Conservation (phyloP, 2,113 vertebrate species). For the Aegithalos caudatus region DNA sequence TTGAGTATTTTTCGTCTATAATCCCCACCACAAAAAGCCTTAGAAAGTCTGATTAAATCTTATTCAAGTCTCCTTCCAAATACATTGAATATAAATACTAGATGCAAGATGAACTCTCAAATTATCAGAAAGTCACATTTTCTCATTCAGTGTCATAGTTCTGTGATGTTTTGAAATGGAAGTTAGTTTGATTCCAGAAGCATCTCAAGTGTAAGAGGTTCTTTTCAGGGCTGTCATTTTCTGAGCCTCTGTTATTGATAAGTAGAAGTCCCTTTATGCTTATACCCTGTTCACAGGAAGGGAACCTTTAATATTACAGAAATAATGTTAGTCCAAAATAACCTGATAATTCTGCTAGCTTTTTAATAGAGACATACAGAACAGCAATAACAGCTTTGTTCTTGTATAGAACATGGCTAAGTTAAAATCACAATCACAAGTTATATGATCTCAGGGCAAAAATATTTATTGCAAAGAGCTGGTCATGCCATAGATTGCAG, state of each 20-base stretch:
- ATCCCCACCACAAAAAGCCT: not conserved
- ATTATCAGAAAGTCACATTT: not conserved
- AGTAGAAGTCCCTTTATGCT: not conserved
- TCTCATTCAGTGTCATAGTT: not conserved
- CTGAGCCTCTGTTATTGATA: not conserved
- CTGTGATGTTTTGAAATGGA: not conserved
- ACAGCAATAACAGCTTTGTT: not conserved
- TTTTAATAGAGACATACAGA: not conserved
- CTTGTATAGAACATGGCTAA: not conserved
- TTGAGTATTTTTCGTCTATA: not conserved
- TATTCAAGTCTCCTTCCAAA: not conserved
- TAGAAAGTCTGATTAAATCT: not conserved
- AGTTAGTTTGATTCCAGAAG: not conserved
- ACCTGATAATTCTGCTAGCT: not conserved
- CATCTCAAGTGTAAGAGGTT: not conserved
- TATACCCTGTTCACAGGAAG: not conserved
- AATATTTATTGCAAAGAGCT: not conserved
- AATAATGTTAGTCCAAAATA: not conserved
- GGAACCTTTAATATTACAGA: not conserved
- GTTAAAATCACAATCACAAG: not conserved
- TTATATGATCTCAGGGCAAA: not conserved
- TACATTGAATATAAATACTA: not conserved
- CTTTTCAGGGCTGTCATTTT: not conserved
- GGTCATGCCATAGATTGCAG: not conserved
- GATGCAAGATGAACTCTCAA: not conserved